A percentile compares a stretch with the other conserved stretches of the same genome.
Evolutionary conservation across 2,888 invertebrate species (phyloP).

Genomic region (Malacosoma neustria): DNA sequence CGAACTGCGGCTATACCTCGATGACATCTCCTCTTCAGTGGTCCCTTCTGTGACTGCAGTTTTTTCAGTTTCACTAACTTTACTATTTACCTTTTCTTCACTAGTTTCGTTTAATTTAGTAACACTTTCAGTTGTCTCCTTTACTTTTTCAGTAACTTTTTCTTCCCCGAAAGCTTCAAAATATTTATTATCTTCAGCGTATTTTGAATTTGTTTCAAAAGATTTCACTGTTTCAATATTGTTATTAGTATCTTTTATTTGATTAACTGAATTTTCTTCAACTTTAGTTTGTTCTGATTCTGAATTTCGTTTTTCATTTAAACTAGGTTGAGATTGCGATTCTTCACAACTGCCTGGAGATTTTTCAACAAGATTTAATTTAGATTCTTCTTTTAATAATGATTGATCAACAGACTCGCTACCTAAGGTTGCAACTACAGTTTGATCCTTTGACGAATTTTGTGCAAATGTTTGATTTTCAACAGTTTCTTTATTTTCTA

Average conservation of each 20-base stretch:
- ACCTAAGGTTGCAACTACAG: no score
- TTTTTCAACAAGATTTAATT: background rate
- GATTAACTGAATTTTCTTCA: background rate
- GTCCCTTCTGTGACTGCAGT: slow-evolving; percentile 52
- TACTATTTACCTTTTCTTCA: slow-evolving; percentile 22
- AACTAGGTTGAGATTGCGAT: background rate
- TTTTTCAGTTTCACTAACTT: slow-evolving; percentile 39
- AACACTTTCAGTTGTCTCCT: slow-evolving; percentile 16
- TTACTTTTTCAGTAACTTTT: slow-evolving; percentile 10
- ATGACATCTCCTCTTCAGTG: slow-evolving; percentile 67
- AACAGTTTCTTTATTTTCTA: slow-evolving; percentile 1
- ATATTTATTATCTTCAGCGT: slow-evolving; percentile 1
- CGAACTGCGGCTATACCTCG: slow-evolving; percentile 78
- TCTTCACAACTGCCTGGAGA: background rate
- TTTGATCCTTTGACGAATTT: no score
- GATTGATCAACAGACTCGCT: no score
- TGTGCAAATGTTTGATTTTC: slow-evolving; percentile 10
- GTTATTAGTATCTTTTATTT: background rate
- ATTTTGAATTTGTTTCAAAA: slow-evolving; percentile 10
- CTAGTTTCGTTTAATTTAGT: slow-evolving; percentile 16
- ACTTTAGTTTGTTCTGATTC: background rate
- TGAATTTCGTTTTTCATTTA: background rate
- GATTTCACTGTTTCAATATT: slow-evolving; percentile 1
- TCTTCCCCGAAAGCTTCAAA: slow-evolving; percentile 1
- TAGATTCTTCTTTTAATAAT: no score